These are phyloP conservation scores for Nephrotoma appendiculata DNA, from an alignment of 2,888 invertebrate genomes.

Conservation along the genomic window DNA sequence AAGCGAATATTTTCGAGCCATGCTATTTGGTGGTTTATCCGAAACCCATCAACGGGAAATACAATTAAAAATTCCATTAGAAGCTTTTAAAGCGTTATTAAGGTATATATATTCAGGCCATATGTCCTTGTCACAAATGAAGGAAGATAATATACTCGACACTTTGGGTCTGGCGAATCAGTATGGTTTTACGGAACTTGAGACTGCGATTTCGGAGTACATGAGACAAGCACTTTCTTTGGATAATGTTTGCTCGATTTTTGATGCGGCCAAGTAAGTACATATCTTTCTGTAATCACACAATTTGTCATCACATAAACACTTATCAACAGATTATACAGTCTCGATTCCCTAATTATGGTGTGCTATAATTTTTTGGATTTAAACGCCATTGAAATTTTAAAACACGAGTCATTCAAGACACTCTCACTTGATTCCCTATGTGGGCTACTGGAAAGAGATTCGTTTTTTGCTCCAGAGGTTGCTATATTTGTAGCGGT, in stretches of 20 bases:
- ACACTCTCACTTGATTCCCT: conserved; percentile 60
- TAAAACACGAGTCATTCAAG: conserved; percentile 71
- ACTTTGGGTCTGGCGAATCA: conserved; percentile 82
- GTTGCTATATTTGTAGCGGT: conserved; percentile 89
- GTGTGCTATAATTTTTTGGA: conserved; percentile 88
- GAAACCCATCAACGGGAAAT: conserved; percentile 68
- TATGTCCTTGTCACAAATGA: conserved; percentile 48
- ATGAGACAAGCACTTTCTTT: conserved; percentile 74
- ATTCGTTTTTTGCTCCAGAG: conserved; percentile 94
- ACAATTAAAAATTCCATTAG: conserved; percentile 65
- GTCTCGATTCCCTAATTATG: conserved; percentile 47
- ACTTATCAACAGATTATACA: conserved; percentile 37
- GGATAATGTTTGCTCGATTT: conserved; percentile 85
- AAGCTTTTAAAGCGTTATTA: conserved; percentile 76
- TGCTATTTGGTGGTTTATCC: conserved; percentile 63
- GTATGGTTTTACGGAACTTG: conserved; percentile 87
- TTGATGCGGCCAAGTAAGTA: conserved; percentile 66
- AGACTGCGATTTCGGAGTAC: conserved; percentile 85
- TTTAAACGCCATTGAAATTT: conserved; percentile 69
- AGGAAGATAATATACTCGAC: conserved; percentile 54
- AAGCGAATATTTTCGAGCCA: conserved; percentile 88
- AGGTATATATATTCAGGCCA: conserved; percentile 91
- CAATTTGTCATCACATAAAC: not conserved
- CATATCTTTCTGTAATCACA: not conserved
- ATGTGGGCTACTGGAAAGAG: conserved; percentile 70